These are phyloP conservation scores for Streptopelia turtur DNA, from an alignment of 2,797 vertebrate genomes.

Conservation along the genomic window DNA sequence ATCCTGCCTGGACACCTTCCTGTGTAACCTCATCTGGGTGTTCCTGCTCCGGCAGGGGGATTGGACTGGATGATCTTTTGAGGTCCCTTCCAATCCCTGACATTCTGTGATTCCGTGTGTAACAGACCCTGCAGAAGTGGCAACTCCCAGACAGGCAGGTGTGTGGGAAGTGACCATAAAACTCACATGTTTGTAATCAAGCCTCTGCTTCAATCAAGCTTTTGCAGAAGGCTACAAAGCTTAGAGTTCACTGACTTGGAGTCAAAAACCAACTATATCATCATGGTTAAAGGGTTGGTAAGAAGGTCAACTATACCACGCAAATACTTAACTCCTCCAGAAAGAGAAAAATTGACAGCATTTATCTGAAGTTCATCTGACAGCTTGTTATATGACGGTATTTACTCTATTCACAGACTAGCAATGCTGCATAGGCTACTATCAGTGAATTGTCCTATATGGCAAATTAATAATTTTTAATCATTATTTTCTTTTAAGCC, in stretches of 20 bases:
- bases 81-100: too few relatives aligned
- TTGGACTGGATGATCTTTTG: too few relatives aligned
- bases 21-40: too few relatives aligned
- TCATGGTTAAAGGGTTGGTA: not conserved
- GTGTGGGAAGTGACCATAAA: not conserved
- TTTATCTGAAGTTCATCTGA: not conserved
- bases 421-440: not conserved
- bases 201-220: not conserved
- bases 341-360: not conserved
- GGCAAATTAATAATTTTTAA: not conserved
- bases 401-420: not conserved
- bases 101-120: too few relatives aligned
- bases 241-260: not conserved
- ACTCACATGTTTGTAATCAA: not conserved
- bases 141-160: not conserved
- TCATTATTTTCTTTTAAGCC: not conserved
- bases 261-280: not conserved
- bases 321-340: not conserved
- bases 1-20: too few relatives aligned
- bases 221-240: not conserved
- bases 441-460: not conserved
- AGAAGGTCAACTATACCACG: not conserved
- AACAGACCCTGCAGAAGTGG: not conserved
- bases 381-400: not conserved
- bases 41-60: too few relatives aligned